A percentile compares a stretch with the other conserved stretches of the same genome.
phyloP scores from a whole-genome alignment of 53 echinoderm and acorn worm species.

The Holothuria leucospilota region DNA sequence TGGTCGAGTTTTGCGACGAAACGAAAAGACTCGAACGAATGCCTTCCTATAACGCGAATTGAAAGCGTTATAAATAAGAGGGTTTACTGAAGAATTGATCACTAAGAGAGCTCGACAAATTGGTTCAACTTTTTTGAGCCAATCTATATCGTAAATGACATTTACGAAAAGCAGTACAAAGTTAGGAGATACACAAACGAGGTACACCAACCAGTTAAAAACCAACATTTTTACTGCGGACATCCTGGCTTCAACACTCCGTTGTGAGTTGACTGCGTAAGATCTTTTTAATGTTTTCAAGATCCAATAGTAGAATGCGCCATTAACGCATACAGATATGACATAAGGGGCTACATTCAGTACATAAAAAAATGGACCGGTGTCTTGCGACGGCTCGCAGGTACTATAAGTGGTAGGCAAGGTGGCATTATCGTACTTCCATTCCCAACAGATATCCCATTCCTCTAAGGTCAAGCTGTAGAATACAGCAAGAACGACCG shows the following conservation, averaged over 20 bases:
- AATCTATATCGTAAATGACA: neutral
- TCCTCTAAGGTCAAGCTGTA: neutral
- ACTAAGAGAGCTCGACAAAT: slow-evolving; percentile 25
- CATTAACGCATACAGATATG: slow-evolving; percentile 19
- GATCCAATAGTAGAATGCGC: slow-evolving; percentile 20
- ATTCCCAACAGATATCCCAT: neutral
- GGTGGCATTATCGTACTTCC: neutral
- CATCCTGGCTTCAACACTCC: slow-evolving; percentile 40
- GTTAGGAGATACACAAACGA: slow-evolving; percentile 29
- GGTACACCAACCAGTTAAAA: slow-evolving; percentile 38
- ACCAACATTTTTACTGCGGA: slow-evolving; percentile 14
- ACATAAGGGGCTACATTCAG: slow-evolving; percentile 15
- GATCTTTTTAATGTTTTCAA: slow-evolving; percentile 6
- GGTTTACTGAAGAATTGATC: slow-evolving; percentile 27
- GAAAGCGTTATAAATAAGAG: slow-evolving; percentile 39
- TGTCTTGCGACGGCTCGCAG: neutral
- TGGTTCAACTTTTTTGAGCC: neutral
- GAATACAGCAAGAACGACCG: neutral
- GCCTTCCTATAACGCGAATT: slow-evolving; percentile 32
- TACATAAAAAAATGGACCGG: neutral
- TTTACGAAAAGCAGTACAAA: neutral
- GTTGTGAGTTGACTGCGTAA: slow-evolving; percentile 28
- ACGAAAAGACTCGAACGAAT: slow-evolving; percentile 22
- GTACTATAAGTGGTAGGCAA: neutral
- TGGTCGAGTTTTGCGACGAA: slow-evolving; percentile 18